Conservation (phyloP, 2,888 invertebrate species). For the Andricus quercusramuli region DNA sequence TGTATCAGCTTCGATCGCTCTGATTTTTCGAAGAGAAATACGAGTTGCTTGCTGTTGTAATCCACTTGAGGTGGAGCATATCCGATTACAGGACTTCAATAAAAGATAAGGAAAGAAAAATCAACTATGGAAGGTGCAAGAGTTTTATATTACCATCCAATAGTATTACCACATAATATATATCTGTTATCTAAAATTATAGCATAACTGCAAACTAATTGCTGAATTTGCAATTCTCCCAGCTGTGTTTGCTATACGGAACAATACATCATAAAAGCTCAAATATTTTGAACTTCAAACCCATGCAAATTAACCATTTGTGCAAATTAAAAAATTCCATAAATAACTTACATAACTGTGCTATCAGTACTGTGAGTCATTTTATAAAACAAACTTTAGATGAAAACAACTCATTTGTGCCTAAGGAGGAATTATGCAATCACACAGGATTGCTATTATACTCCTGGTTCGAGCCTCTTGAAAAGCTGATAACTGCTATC, state of each 20-base stretch:
- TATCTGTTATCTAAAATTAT: too few species aligned
- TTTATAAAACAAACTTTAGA: slow-evolving; percentile 6
- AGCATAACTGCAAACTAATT: not conserved
- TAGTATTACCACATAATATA: not conserved
- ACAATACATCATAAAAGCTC: not conserved
- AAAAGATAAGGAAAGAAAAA: not conserved
- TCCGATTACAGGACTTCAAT: not conserved
- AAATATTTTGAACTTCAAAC: not conserved
- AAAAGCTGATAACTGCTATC: not conserved
- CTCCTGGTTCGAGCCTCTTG: not conserved
- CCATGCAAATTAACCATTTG: not conserved
- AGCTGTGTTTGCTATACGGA: not conserved
- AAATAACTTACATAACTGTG: not conserved
- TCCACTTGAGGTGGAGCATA: not conserved
- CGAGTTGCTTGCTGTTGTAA: not conserved
- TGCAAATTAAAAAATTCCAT: too few species aligned
- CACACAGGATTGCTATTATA: not conserved
- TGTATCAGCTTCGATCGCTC: not conserved
- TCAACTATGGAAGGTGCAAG: not conserved
- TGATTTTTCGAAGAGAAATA: not conserved
- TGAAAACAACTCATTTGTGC: not conserved
- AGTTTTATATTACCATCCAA: not conserved
- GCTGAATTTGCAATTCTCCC: not conserved
- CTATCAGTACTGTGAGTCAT: not conserved
- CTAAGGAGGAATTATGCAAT: not conserved